These are phyloP conservation scores for Steatocranus sp. DNA, from an alignment of 2,797 vertebrate genomes.

Conservation along the genomic window DNA sequence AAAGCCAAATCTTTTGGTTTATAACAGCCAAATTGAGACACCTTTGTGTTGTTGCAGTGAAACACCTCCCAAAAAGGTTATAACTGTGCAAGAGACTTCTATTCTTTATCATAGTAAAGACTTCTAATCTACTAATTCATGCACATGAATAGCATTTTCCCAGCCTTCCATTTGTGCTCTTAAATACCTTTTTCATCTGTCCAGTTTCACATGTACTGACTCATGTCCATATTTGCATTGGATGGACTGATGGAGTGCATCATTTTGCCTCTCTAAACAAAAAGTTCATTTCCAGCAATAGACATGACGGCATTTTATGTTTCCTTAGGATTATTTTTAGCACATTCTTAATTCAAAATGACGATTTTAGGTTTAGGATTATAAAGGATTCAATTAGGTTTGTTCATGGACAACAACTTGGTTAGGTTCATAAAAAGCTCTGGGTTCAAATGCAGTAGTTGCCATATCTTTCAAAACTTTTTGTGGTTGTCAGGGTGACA, in stretches of 20 bases:
- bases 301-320: background rate
- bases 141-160: background rate
- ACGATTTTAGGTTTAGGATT: fast-evolving
- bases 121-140: background rate
- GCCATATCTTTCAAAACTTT: background rate
- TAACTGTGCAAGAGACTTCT: background rate
- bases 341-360: background rate
- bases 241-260: background rate
- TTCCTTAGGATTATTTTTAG: background rate
- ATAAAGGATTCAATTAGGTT: fast-evolving
- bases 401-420: background rate
- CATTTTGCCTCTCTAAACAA: background rate
- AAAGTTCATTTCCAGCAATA: background rate
- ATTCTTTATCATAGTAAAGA: background rate
- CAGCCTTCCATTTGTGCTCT: background rate
- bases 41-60: background rate
- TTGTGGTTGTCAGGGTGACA: background rate
- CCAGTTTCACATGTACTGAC: background rate
- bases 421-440: background rate
- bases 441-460: background rate
- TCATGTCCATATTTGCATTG: background rate
- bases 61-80: background rate
- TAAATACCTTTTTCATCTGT: background rate
- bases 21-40: background rate
- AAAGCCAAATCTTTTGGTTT: background rate